phyloP scores from a whole-genome alignment of 2,113 vertebrate genomes.

The Anthoscopus minutus region DNA sequence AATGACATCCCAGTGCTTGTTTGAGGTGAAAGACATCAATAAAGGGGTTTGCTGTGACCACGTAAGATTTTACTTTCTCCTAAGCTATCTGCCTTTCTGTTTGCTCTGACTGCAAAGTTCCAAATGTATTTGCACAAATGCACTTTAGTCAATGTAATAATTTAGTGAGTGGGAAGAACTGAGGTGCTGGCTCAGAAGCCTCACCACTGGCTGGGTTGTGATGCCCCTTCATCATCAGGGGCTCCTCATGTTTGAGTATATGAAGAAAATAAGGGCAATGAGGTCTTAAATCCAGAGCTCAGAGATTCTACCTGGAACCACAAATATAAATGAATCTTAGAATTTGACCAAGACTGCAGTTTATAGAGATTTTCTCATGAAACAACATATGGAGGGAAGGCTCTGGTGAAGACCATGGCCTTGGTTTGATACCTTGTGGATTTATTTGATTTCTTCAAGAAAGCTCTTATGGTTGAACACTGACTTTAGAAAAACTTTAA shows the following conservation, averaged over 20 bases:
- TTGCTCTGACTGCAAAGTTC: not conserved
- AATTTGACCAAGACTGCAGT: not conserved
- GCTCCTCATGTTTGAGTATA: not conserved
- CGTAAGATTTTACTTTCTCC: not conserved
- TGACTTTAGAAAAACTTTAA: not conserved
- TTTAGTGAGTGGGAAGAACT: not conserved
- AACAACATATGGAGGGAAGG: not conserved
- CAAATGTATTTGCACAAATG: not conserved
- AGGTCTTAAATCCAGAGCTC: not conserved
- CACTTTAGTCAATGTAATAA: not conserved
- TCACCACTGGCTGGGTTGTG: not conserved
- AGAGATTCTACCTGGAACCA: not conserved
- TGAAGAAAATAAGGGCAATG: not conserved
- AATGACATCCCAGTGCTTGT: not conserved
- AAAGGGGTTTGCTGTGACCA: not conserved
- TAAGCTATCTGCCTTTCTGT: not conserved
- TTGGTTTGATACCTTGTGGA: not conserved
- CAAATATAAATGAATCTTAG: not conserved
- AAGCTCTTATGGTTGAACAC: not conserved
- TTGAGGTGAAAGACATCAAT: not conserved
- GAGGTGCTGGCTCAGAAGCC: not conserved
- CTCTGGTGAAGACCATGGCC: not conserved
- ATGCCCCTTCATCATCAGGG: not conserved
- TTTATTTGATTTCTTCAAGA: not conserved
- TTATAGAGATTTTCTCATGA: not conserved